These are phyloP conservation scores for western clawed frog (Xenopus tropicalis) DNA, from an alignment of 2,113 vertebrate species.

Conservation along the genomic window UCB_Xtro_10.0 CM004443.2:66549501-66550000, in stretches of 20 bases:
- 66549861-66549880: background rate
- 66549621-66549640: no score
- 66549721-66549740: slow-evolving; percentile 87
- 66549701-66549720: slow-evolving; percentile 85
- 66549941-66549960: no score
- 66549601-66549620: no score
- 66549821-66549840: slow-evolving; percentile 1
- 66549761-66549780: slow-evolving; percentile 94
- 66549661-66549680: slow-evolving; percentile 95
- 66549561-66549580: no score
- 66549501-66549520: no score
- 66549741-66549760: slow-evolving; percentile 97
- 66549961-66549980: no score
- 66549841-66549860: background rate
- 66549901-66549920: background rate
- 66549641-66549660: background rate
- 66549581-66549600: no score
- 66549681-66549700: slow-evolving; percentile 98
- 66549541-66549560: no score
- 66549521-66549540: no score
- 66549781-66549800: slow-evolving; percentile 93
- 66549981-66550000: no score
- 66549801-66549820: slow-evolving; percentile 90
- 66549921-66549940: no score
- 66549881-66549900: background rate